Percentiles rank a stretch among this genome's conserved stretches.
These are phyloP conservation scores for Hymenopus coronatus DNA, from an alignment of 2,888 invertebrate genomes.

Conservation along the genomic window DNA sequence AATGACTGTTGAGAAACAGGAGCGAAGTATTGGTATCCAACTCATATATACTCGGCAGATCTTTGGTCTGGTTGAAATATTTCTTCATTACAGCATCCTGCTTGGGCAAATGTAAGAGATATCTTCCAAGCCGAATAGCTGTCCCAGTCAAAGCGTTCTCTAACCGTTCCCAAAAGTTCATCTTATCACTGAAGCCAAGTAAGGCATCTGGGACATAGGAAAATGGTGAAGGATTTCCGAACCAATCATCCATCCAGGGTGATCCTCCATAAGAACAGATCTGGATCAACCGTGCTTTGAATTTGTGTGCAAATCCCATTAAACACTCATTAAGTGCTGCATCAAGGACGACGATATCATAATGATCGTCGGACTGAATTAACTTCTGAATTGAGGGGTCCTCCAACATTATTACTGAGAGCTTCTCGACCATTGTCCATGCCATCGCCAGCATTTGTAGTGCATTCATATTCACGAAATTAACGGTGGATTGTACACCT, in stretches of 20 bases:
- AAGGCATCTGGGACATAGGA: constrained; percentile 53
- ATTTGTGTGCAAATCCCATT: constrained; percentile 28
- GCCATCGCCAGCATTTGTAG: neutral
- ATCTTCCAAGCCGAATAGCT: neutral
- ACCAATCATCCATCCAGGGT: constrained; percentile 49
- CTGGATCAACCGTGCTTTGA: constrained; percentile 39
- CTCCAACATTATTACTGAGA: neutral
- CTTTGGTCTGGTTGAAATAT: constrained; percentile 10
- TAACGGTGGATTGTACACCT: neutral
- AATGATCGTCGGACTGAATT: constrained; percentile 17
- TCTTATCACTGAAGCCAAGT: constrained; percentile 48
- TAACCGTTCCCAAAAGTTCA: constrained; percentile 49
- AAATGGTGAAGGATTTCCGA: constrained; percentile 50
- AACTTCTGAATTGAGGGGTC: constrained; percentile 16
- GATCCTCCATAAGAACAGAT: constrained; percentile 50
- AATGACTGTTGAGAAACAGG: constrained; percentile 39
- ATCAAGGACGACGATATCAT: constrained; percentile 29
- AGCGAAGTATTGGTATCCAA: constrained; percentile 35
- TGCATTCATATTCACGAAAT: neutral
- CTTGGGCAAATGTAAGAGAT: constrained; percentile 15
- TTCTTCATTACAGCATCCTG: constrained; percentile 21
- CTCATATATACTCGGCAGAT: constrained; percentile 32
- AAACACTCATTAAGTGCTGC: constrained; percentile 29
- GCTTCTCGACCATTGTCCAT: neutral
- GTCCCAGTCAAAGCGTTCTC: constrained; percentile 47